These are phyloP conservation scores for Macropus fuliginosus DNA, from an alignment of 2,797 vertebrate species.

Conservation along the genomic window DNA sequence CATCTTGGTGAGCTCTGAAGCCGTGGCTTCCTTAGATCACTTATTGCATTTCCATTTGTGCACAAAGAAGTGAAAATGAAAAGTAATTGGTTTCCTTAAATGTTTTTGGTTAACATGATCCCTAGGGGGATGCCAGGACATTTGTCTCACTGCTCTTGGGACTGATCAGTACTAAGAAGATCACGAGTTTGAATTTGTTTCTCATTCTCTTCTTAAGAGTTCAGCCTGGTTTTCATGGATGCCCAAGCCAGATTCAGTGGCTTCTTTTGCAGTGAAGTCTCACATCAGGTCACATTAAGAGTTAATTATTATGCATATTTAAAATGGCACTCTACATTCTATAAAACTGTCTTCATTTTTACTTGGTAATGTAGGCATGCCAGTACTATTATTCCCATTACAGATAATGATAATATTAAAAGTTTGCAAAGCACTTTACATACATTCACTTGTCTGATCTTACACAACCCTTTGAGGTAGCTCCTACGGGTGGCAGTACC, in stretches of 20 bases:
- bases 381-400: not conserved
- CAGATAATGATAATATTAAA: not conserved
- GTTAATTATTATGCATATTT: not conserved
- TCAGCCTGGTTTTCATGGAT: not conserved
- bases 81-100: not conserved
- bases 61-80: conserved; percentile 7
- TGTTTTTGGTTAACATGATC: not conserved
- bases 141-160: not conserved
- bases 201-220: not conserved
- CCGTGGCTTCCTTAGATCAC: not conserved
- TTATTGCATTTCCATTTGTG: not conserved
- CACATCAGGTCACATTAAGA: not conserved
- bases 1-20: not conserved
- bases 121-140: not conserved
- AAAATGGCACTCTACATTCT: not conserved
- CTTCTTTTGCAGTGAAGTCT: conserved; percentile 15
- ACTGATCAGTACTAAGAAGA: not conserved
- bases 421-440: not conserved
- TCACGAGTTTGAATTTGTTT: not conserved
- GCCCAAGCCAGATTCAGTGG: not conserved
- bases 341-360: not conserved
- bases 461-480: not conserved
- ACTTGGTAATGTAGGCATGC: not conserved
- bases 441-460: not conserved
- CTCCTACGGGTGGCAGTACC: not conserved